Percentiles rank a stretch among this genome's conserved stretches.
These are phyloP conservation scores for Dissostichus mawsoni DNA, from an alignment of 2,113 vertebrate species.

Conservation along the genomic window DNA sequence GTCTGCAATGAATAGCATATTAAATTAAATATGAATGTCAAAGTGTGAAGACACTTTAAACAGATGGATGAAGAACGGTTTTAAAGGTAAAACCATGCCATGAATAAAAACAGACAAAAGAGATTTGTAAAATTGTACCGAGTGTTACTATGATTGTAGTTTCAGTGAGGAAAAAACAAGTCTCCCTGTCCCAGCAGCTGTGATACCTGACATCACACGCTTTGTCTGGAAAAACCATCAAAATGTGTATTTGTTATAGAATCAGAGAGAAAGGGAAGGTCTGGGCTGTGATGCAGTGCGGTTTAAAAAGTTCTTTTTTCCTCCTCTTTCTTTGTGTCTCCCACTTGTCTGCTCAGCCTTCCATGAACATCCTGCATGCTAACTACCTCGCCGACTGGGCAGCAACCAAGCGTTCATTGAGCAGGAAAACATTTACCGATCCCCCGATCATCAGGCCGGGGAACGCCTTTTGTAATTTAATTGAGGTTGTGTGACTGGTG, in stretches of 20 bases:
- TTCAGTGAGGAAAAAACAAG: background rate
- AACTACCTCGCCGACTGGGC: conserved; percentile 43
- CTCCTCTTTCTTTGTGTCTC: background rate
- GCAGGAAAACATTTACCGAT: conserved; percentile 61
- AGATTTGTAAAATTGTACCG: background rate
- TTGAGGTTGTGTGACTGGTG: conserved; percentile 41
- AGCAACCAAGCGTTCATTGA: conserved; percentile 55
- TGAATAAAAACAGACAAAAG: too few species aligned
- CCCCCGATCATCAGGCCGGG: conserved; percentile 47
- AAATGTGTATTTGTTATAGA: background rate
- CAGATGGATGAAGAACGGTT: too few species aligned
- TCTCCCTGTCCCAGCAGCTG: background rate
- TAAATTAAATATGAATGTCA: background rate
- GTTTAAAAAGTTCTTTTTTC: background rate
- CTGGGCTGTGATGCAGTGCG: background rate
- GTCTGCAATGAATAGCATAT: too few species aligned
- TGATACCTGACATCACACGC: conserved; percentile 5
- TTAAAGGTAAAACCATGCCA: too few species aligned
- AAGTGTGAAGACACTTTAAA: background rate
- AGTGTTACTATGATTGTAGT: background rate
- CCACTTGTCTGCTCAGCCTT: conserved; percentile 24
- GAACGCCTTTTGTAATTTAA: conserved; percentile 68
- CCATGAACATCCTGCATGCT: conserved; percentile 57
- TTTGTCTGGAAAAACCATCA: background rate
- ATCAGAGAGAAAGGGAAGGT: background rate